A percentile compares a stretch with the other conserved stretches of the same genome.
These are phyloP conservation scores for Squalus acanthias DNA, from an alignment of 2,797 vertebrate species.

Conservation along the genomic window DNA sequence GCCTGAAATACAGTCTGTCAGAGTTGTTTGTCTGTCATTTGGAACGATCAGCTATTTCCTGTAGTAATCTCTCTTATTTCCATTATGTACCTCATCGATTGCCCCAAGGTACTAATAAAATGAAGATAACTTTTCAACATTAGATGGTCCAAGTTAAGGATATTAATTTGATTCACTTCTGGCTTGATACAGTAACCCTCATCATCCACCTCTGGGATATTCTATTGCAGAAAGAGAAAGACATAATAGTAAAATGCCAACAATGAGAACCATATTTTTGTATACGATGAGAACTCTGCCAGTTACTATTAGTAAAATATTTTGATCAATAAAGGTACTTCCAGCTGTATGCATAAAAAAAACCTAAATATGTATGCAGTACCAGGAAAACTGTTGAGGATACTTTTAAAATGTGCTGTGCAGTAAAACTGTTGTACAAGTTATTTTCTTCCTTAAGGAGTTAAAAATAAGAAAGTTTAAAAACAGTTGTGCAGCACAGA, in stretches of 20 bases:
- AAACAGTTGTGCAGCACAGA: neutral
- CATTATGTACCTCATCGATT: neutral
- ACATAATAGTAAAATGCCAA: slow-evolving; percentile 36
- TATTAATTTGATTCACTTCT: slow-evolving; percentile 84
- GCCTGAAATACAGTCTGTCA: neutral
- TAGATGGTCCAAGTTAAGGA: slow-evolving; percentile 61
- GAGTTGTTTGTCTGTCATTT: neutral
- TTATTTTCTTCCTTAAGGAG: neutral
- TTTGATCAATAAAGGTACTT: neutral
- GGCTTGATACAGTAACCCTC: slow-evolving; percentile 95
- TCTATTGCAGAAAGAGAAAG: slow-evolving; percentile 61
- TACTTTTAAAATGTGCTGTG: neutral
- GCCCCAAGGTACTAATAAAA: neutral
- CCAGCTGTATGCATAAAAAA: slow-evolving; percentile 34
- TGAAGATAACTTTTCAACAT: neutral
- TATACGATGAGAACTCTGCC: neutral
- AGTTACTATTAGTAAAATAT: neutral
- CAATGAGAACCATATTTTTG: slow-evolving; percentile 9
- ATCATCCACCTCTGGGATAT: slow-evolving; percentile 85
- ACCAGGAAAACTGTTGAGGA: neutral
- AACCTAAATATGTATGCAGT: neutral
- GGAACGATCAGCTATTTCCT: neutral
- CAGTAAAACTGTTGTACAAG: neutral
- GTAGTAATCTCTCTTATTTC: neutral
- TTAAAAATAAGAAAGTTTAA: neutral